Base-by-base conservation (phyloP, 2,888 invertebrate species). In the Melanophora roralis region DNA sequence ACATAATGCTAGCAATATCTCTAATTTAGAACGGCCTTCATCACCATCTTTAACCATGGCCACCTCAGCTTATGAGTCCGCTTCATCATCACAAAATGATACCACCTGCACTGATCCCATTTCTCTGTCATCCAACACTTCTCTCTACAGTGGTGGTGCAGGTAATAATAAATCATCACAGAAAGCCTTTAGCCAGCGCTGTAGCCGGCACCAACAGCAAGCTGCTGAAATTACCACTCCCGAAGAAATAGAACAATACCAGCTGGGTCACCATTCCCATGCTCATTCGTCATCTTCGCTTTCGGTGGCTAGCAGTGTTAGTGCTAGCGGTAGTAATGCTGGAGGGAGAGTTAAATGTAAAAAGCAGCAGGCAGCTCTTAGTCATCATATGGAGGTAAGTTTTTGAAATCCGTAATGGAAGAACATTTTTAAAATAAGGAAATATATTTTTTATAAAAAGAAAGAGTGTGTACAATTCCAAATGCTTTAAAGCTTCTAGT, bases 1-100 rank as follows among this genome's bases (percentile, higher is more conserved):
- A 0, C 27, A 51, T 0, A 38, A 47, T 0, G 8, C 75, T 1
- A 43, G 14, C 11, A 40, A 21, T 11, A 73, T 76, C 1, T n/a
- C 27, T 3, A 76, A 80, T 68, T 59, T 78, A 16, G 84, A 83
- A 45, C 82, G 84, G 27, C 81, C 82, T 43, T 59, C 82, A 71
- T 86, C 84, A 71, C 86, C 84, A 34, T 82, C 78, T 9, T 83
- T 83, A 9, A 83, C 84, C 1, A 83, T 86, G 34, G 85, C 87
- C 78, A 87, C 88, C 78, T 86, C 88, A 55, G 87, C 87, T 21
- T 88, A 88, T 69, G 86, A 86, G 69, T 87, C 88, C 21, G 86
- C 86, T 38, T 86, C 88, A 2, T 85, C 87, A 7, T 86, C 84
- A 3, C 84, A 86, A 38, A 82, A 84, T 73, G 83, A 84, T 62